These are phyloP conservation scores for Salmo trutta DNA, from an alignment of 2,797 vertebrate genomes.

Conservation along the genomic window DNA sequence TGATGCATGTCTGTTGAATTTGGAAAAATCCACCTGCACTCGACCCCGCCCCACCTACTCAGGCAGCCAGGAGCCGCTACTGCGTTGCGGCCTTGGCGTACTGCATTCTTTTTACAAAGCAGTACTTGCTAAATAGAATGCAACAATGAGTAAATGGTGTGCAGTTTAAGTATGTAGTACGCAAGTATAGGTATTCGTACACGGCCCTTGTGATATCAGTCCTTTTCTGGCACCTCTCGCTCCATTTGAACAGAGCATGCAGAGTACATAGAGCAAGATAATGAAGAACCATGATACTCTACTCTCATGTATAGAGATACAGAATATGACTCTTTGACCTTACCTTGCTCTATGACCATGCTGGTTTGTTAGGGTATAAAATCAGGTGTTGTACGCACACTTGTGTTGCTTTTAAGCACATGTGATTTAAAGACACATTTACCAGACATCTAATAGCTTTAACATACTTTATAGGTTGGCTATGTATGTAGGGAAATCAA, in stretches of 20 bases:
- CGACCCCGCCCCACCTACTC: too few relatives aligned
- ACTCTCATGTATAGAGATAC: background rate
- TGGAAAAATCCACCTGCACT: too few relatives aligned
- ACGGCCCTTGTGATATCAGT: background rate
- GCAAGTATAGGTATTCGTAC: too few relatives aligned
- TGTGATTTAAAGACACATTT: background rate
- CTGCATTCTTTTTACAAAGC: too few relatives aligned
- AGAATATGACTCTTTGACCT: background rate
- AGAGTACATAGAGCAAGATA: background rate
- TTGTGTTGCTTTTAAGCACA: slow-evolving; percentile 24
- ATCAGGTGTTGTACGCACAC: background rate
- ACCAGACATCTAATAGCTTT: background rate
- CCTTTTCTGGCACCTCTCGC: background rate
- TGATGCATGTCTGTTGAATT: too few relatives aligned
- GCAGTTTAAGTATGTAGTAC: too few relatives aligned
- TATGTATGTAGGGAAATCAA: slow-evolving; percentile 53
- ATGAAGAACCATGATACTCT: background rate
- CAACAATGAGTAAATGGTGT: too few relatives aligned
- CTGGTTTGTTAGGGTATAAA: background rate
- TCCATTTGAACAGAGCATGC: background rate
- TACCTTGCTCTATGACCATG: background rate
- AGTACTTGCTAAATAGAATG: too few relatives aligned
- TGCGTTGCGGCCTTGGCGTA: too few relatives aligned
- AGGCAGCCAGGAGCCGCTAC: too few relatives aligned
- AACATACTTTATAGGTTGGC: background rate